Evolutionary conservation across 2,888 invertebrate genomes (phyloP), one percentile per base, ranked within the genome.

Genomic region (Stenurella melanura): DNA sequence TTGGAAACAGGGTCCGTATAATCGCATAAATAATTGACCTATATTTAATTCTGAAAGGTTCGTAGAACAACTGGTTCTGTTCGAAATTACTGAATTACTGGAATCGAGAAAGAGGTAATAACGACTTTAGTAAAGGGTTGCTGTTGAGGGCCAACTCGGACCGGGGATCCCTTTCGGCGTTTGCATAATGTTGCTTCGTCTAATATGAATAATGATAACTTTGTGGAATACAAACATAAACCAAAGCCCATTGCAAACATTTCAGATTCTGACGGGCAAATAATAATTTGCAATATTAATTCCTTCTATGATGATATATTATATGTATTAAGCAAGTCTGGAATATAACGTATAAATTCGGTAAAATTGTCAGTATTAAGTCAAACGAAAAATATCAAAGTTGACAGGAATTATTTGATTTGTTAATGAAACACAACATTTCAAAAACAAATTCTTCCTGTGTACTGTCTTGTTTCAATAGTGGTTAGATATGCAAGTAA

Each of bases 81-180:
- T 50, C n/a, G n/a, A 50, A n/a, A 50, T 50, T 17, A 50, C 50
- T 50, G 15, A 50, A 50, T 50, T 50, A 50, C 50, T 17, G n/a
- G 50, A n/a, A 60, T 60, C 15, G 60, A 60, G 26, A 60, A 21
- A 30, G 21, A 60, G 60, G 30, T 30, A 21, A n/a, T 60, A 60
- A 60, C 21, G 21, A 60, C 30, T 60, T 60, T 60, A 60, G 60
- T 30, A 30, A 58, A 60, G 60, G 60, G 60, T 60, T 60, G 5
- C n/a, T 50, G 50, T 15, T 50, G 12, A 50, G 50, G 50, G n/a
- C n/a, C 50, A n/a, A 50, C 50, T 50, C 50, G n/a, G 50, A n/a
- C 50, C 50, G 50, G n/a, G n/a, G 50, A 50, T 50, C 50, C 50
- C 50, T 50, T 50, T 50, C 50, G n/a, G 50, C 50, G 15, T 50